Evolutionary conservation across 2,113 vertebrate genomes (phyloP), one percentile per base, ranked within the genome.

Genomic region (Plecotus auritus): DNA sequence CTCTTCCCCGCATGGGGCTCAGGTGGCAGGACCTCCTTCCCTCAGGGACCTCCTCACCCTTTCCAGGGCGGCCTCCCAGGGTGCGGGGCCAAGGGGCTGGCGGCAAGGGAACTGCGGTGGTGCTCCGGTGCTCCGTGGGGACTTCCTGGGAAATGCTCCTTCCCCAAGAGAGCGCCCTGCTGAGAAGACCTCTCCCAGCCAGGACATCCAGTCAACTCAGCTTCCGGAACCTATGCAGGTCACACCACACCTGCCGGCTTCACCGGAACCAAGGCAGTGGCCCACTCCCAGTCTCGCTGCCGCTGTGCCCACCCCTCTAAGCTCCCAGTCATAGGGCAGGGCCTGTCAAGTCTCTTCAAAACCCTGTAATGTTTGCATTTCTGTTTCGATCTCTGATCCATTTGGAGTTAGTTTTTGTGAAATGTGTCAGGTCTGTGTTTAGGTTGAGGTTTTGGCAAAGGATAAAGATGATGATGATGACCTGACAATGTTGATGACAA

Each of bases 1-100:
- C 92, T 94, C 96, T 96, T 96, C 94, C 96, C 93, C 83, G 94
- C 95, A 95, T 88, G 96, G 96, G 92, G 76, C 96, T 95, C 88
- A 87, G 78, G 93, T 66, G 56, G 96, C 96, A 96, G 94, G 96
- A 95, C 94, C 92, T 89, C 85, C 54, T 76, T 66, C 85, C 91
- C 96, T 88, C 93, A 18, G 51, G 96, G 87, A 92, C 93, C 93
- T 80, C 42, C 95, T 96, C 80, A 93, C 78, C 78, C 89, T 95
- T 95, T 91, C 78, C 84, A 83, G 93, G 93, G 14, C 35, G 61
- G 83, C 82, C 90, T 93, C 97, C 20, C 4, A 32, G 28, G 22
- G 30, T 10, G 11, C 14, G 3, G 1, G 40, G 10, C 59, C 23
- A 1, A 0, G 23, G 84, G 26, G 12, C 45, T 8, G 69, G 37